Conservation (phyloP, 2,888 invertebrate genomes). For the Phragmatobia fuliginosa region DNA sequence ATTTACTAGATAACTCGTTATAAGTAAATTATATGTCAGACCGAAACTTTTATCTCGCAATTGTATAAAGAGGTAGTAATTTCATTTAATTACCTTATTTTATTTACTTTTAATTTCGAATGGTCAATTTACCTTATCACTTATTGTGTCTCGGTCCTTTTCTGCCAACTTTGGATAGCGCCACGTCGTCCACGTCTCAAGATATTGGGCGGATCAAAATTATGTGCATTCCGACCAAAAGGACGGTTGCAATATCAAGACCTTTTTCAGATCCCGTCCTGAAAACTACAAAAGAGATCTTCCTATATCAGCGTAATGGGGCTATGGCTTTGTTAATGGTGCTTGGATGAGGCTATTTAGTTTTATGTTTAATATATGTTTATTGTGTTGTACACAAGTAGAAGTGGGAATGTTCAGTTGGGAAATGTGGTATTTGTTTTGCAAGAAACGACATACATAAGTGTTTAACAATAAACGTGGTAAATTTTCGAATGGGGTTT, state of each 20-base stretch:
- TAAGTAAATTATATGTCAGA: no score
- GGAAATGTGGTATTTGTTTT: neutral
- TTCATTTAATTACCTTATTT: neutral
- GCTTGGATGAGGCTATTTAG: slow-evolving; percentile 14
- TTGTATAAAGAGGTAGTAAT: neutral
- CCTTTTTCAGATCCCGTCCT: slow-evolving; percentile 33
- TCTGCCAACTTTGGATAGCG: slow-evolving; percentile 41
- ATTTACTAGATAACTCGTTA: no score
- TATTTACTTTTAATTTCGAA: neutral
- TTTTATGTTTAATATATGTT: slow-evolving; percentile 6
- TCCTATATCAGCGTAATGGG: slow-evolving; percentile 9
- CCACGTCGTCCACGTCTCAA: slow-evolving; percentile 61
- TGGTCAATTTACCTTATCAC: neutral
- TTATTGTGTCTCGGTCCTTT: slow-evolving; percentile 20
- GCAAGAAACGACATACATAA: neutral
- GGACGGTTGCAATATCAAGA: slow-evolving; percentile 51
- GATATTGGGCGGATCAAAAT: slow-evolving; percentile 67
- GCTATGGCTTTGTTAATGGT: slow-evolving; percentile 17
- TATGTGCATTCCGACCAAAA: slow-evolving; percentile 68
- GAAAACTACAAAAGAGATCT: slow-evolving; percentile 34
- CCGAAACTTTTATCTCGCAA: no score
- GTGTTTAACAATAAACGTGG: neutral
- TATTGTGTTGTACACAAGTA: neutral
- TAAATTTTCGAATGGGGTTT: neutral
- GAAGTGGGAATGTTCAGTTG: neutral